phyloP scores from a whole-genome alignment of 1,140 invertebrate genomes.

The Dufourea novaeangliae region DNA sequence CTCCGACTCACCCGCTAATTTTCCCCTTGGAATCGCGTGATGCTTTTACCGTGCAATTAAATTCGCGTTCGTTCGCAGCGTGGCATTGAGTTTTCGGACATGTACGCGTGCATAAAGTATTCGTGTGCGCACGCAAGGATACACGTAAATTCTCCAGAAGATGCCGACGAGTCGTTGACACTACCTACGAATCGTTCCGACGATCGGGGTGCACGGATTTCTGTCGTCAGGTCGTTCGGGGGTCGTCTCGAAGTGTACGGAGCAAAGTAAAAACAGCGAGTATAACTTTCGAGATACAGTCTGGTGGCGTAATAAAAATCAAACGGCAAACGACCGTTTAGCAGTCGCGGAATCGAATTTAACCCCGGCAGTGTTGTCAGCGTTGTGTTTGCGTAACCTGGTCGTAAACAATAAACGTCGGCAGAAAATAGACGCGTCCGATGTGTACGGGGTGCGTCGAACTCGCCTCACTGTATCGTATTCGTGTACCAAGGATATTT shows the following conservation, averaged over 20 bases:
- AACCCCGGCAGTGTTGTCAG: neutral
- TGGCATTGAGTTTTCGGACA: slow-evolving; percentile 26
- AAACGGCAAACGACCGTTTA: neutral
- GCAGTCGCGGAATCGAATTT: slow-evolving; percentile 6
- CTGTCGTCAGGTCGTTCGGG: too few species aligned
- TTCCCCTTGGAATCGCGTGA: neutral
- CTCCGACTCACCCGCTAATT: neutral
- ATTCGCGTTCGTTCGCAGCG: neutral
- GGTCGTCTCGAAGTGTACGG: too few species aligned
- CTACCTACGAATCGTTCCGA: slow-evolving; percentile 20
- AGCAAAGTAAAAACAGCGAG: too few species aligned
- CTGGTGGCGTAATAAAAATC: neutral
- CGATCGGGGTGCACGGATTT: too few species aligned
- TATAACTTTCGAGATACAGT: neutral
- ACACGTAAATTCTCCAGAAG: slow-evolving; percentile 36
- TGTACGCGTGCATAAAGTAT: slow-evolving; percentile 45
- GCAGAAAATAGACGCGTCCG: slow-evolving; percentile 5
- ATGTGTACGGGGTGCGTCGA: slow-evolving; percentile 13
- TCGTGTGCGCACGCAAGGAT: slow-evolving; percentile 32
- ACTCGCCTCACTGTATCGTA: neutral
- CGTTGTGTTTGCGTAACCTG: slow-evolving; percentile 16
- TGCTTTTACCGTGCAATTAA: neutral
- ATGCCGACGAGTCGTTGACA: slow-evolving; percentile 16
- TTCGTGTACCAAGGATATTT: slow-evolving; percentile 2
- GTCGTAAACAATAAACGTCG: slow-evolving; percentile 20